Conservation (phyloP, 2,113 vertebrate species). For the Orientallactaga bullata region DNA sequence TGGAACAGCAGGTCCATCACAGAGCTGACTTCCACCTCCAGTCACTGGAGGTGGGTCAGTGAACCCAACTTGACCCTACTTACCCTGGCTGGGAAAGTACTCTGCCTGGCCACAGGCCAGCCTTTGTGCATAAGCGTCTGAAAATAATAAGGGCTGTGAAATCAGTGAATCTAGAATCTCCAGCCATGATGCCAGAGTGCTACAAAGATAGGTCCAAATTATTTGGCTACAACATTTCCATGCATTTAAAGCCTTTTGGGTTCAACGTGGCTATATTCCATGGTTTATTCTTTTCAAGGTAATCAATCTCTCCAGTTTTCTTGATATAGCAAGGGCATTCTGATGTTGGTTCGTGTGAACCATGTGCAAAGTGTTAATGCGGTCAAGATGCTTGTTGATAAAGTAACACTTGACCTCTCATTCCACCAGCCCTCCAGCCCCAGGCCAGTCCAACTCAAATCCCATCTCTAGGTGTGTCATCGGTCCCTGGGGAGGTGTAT, state of each 20-base stretch:
- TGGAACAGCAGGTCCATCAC: not conserved
- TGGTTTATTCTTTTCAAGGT: slow-evolving; percentile 13
- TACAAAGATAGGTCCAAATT: slow-evolving; percentile 11
- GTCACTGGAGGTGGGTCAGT: not conserved
- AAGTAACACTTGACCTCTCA: not conserved
- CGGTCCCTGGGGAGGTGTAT: not conserved
- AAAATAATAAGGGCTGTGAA: not conserved
- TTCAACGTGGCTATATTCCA: not conserved
- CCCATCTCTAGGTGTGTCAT: not conserved
- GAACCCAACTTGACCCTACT: not conserved
- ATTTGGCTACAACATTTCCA: not conserved
- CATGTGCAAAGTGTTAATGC: not conserved
- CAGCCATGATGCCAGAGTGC: not conserved
- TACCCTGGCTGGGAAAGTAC: not conserved
- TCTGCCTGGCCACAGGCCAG: not conserved
- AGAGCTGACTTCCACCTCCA: not conserved
- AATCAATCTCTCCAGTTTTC: not conserved
- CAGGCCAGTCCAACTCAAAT: not conserved
- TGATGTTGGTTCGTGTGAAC: not conserved
- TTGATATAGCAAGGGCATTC: too few species aligned
- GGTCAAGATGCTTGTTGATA: not conserved
- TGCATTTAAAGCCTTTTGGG: not conserved
- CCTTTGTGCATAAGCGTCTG: not conserved
- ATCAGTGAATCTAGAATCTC: not conserved
- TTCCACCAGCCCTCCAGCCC: not conserved